Evolutionary conservation across 2,113 vertebrate species (phyloP).

Genomic region (Sturnira hondurensis): DNA sequence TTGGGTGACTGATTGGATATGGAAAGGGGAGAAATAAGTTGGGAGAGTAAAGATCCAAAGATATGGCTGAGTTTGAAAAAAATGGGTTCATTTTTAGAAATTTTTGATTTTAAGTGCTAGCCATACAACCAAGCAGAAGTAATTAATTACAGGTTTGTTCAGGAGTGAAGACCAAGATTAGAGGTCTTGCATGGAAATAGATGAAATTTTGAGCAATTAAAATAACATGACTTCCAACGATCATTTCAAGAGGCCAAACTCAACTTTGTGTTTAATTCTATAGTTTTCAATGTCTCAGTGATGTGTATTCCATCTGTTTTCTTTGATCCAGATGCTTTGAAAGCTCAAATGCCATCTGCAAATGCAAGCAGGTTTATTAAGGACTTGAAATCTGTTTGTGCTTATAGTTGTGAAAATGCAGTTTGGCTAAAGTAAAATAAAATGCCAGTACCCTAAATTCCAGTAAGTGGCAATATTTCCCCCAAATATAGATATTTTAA

Average conservation of each 20-base stretch:
- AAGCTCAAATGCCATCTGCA: constrained; percentile 9
- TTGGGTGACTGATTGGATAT: not conserved
- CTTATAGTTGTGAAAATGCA: constrained; percentile 27
- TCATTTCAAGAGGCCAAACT: not conserved
- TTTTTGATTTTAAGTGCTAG: constrained; percentile 16
- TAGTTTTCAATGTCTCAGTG: not conserved
- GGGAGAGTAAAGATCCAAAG: not conserved
- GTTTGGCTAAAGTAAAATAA: constrained; percentile 25
- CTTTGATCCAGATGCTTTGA: constrained; percentile 11
- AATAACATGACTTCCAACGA: not conserved
- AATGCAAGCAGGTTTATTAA: constrained; percentile 3
- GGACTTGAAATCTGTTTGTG: constrained; percentile 8
- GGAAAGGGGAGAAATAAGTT: not conserved
- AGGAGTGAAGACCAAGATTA: not conserved
- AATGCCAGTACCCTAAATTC: not conserved
- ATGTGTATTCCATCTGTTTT: not conserved
- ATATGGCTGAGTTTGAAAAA: not conserved
- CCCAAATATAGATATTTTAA: not conserved
- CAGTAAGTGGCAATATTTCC: not conserved
- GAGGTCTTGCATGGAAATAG: not conserved
- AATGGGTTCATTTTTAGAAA: not conserved
- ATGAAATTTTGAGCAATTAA: constrained; percentile 8
- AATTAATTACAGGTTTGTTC: not conserved
- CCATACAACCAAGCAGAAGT: not conserved
- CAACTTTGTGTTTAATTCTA: not conserved